Evolutionary conservation across 2,888 invertebrate species (phyloP).

Genomic region (Crematogaster levior): DNA sequence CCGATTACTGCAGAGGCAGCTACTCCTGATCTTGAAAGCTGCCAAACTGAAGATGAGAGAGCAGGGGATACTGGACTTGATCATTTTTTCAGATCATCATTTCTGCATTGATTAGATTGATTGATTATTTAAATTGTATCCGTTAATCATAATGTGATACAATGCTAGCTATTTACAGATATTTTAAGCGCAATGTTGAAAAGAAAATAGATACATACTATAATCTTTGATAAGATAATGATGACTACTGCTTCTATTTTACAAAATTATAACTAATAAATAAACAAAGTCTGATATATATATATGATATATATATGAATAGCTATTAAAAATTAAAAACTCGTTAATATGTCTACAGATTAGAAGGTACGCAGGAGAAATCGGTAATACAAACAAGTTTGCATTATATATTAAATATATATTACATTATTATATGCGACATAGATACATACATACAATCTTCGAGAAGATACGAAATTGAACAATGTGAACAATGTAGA

Average conservation of each 20-base stretch:
- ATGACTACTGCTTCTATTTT: neutral
- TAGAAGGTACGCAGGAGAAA: neutral
- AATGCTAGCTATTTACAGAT: slow-evolving; percentile 31
- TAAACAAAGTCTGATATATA: slow-evolving; percentile 18
- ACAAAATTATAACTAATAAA: slow-evolving; percentile 5
- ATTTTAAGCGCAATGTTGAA: neutral
- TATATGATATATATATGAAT: no score
- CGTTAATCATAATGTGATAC: slow-evolving; percentile 54
- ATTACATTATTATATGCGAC: neutral
- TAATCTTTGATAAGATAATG: slow-evolving; percentile 9
- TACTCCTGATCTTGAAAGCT: slow-evolving; percentile 69
- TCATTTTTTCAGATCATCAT: slow-evolving; percentile 71
- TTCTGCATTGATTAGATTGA: slow-evolving; percentile 57
- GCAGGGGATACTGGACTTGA: slow-evolving; percentile 72
- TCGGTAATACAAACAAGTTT: neutral
- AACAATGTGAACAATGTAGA: neutral
- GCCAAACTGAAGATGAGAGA: slow-evolving; percentile 73
- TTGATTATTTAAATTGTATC: slow-evolving; percentile 61
- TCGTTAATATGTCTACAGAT: neutral
- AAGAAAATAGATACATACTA: neutral
- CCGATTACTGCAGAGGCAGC: slow-evolving; percentile 57
- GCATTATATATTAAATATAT: neutral
- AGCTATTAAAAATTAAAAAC: slow-evolving; percentile 1
- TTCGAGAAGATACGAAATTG: neutral
- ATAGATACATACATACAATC: neutral